Base-by-base conservation (phyloP, 2,113 vertebrate genomes). In the Scytalopus superciliaris region DNA sequence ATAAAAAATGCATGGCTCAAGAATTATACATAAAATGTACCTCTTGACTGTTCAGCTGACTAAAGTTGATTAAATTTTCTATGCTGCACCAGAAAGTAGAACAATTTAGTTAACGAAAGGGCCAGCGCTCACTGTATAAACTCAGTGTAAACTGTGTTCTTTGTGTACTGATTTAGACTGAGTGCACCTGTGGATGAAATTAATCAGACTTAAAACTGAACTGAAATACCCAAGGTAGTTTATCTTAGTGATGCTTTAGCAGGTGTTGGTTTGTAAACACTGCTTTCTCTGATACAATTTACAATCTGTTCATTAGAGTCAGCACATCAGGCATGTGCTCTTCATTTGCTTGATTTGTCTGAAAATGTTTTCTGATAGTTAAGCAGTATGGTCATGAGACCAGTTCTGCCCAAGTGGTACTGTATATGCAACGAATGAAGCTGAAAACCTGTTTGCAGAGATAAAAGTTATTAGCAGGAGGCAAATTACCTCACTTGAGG, bases 1-100 rank as follows among this genome's bases (percentile, higher is more conserved):
- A 44, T 2, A 0, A 12, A 80, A 49, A 86, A 68, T 22, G 2
- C 0, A 0, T 53, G 17, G 5, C 15, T 81, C 35, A 73, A 47
- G n/a, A 40, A 52, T 3, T 49, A 39, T 16, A 33, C 9, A 49
- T 55, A 50, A 88, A 84, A 73, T 39, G n/a, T 35, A 2, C 23
- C 50, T 52, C 30, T n/a, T 24, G 44, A 9, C 11, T 45, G 18
- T 87, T 75, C 33, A 67, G 7, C 10, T 56, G 31, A 15, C 50
- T 62, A 28, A 76, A 87, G 16, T 14, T 84, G 52, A 47, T 40
- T 19, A 80, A 84, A 40, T n/a, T 42, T 80, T 28, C 53, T 8
- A 28, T 63, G 14, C 7, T 6, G 0, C 27, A 57, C 8, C 15
- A 63, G n/a, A 80, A 72, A 68, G 10, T 8, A 72, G 15, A 72